phyloP scores from a whole-genome alignment of 2,113 vertebrate species.

The Calyptommatus sinebrachiatus region DNA sequence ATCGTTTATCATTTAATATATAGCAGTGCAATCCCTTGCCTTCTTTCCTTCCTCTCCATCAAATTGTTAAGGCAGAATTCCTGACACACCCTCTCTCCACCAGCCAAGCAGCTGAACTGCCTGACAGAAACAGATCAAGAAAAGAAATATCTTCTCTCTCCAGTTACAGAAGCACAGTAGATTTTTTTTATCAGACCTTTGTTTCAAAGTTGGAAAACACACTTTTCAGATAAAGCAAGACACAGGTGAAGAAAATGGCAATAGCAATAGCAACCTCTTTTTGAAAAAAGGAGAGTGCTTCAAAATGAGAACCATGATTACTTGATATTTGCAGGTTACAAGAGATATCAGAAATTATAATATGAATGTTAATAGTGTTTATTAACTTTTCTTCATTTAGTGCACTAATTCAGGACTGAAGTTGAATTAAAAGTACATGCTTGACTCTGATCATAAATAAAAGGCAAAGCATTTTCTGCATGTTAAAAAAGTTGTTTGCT shows the following conservation, averaged over 20 bases:
- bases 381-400: no score
- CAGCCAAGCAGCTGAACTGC: not conserved
- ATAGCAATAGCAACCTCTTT: not conserved
- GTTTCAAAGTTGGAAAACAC: not conserved
- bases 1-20: conserved; percentile 25
- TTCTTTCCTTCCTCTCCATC: not conserved
- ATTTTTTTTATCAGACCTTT: not conserved
- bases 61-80: conserved; percentile 12
- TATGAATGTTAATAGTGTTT: not conserved
- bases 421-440: no score
- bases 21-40: not conserved
- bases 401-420: no score
- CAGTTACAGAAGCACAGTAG: not conserved
- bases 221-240: not conserved
- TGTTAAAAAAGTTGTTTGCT: no score
- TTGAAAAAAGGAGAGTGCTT: not conserved
- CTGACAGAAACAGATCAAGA: conserved; percentile 7
- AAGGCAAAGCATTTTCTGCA: not conserved
- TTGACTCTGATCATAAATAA: no score
- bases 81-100: conserved; percentile 10
- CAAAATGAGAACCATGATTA: not conserved
- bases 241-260: not conserved
- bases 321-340: not conserved
- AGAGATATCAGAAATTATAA: not conserved
- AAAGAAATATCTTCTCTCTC: not conserved